A percentile compares a stretch with the other conserved stretches of the same genome.
Conservation (phyloP, 2,113 vertebrate species). For the Equus quagga region DNA sequence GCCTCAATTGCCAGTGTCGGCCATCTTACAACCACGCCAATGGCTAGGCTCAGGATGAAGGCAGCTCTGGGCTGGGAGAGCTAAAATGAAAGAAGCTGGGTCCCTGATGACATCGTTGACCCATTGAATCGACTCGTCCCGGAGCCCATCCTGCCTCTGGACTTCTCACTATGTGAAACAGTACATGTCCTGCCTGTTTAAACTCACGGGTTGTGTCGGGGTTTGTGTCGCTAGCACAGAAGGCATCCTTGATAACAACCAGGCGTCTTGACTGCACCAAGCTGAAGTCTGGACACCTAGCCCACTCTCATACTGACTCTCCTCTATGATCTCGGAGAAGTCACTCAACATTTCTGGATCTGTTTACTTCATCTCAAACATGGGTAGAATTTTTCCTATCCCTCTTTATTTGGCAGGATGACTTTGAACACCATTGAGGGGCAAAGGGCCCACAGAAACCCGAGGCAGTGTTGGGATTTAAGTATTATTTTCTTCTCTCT, state of each 20-base stretch:
- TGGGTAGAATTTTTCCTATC: not conserved
- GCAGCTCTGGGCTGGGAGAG: not conserved
- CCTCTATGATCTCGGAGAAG: not conserved
- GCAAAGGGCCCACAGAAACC: not conserved
- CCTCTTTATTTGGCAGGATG: not conserved
- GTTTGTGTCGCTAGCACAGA: not conserved
- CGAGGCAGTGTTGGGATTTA: not conserved
- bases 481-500: not conserved
- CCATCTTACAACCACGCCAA: not conserved
- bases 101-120: not conserved
- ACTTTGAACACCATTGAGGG: not conserved
- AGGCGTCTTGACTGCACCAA: not conserved
- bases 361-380: not conserved
- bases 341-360: not conserved
- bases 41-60: not conserved
- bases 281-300: not conserved
- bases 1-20: rapidly evolving
- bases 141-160: not conserved
- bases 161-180: not conserved
- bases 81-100: not conserved
- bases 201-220: rapidly evolving
- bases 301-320: not conserved
- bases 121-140: not conserved
- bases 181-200: not conserved
- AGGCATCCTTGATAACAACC: not conserved